Base-by-base conservation (phyloP, 1,140 invertebrate genomes). In the Dreissena rostriformis region DNA sequence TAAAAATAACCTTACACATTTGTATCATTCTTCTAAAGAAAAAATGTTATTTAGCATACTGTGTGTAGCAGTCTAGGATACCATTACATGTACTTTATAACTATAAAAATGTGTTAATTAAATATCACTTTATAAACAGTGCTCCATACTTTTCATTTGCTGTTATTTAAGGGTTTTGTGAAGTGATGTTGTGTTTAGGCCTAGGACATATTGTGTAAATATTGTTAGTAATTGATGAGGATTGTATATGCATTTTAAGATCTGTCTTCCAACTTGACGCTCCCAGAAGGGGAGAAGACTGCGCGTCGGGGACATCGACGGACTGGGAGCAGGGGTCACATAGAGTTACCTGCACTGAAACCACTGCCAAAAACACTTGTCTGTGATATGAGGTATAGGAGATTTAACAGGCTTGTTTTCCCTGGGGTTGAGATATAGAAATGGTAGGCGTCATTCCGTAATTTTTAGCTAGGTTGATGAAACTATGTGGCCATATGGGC, bases 321-420 rank as follows among this genome's bases (percentile, higher is more conserved):
- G 61, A 90, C 86, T 57, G 88, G 88, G 72, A 92, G 92, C 82
- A 88, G 90, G 63, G 91, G 92, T 10, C 81, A 90, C 28, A 88
- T 91, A 71, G 91, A 93, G 70, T 80, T 92, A 66, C 92, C 92
- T 63, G 88, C 88, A 1, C 79, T 95, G 1, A 92, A 92, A 82
- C 96, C 97, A 0, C 92, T 98, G 57, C 97, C 98, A 0, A 96
- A 97, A 85, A 97, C 97, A 17, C 94, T 99, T 19, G 96, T 96
- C 19, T 97, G 97, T 93, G 98, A 99, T 94, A 97, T 99, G 94
- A 96, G 96, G 96, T 97, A 90, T 61, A 24, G 17, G 39, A 39
- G 39, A 5, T 39, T 5, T 39, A 5, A 8, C 2, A 8, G 8
- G 39, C 39, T 5, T 39, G 39, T 39, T 39, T 39, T 39, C 2